Percentiles rank a stretch among this genome's conserved stretches.
Evolutionary conservation across 2,888 invertebrate species (phyloP).

Genomic region (Tachina fera): DNA sequence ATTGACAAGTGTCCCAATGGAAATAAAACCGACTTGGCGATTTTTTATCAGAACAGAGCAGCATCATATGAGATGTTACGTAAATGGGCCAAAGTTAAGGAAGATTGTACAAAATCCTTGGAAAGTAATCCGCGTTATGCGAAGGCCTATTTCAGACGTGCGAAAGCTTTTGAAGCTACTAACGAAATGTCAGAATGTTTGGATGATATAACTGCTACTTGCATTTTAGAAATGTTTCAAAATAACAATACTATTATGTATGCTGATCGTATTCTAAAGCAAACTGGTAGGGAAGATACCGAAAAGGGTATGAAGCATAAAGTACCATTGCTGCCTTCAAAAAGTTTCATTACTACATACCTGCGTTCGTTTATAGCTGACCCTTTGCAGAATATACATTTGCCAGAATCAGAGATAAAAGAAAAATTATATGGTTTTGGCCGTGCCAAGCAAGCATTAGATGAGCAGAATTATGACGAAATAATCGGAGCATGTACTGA

Average conservation of each 20-base stretch:
- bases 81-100: conserved; percentile 92
- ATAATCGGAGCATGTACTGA: conserved; percentile 91
- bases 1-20: conserved; percentile 93
- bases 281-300: conserved; percentile 87
- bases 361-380: conserved; percentile 94
- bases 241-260: conserved; percentile 91
- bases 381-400: conserved; percentile 87
- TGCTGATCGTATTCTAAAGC: conserved; percentile 94
- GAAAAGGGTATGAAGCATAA: conserved; percentile 88
- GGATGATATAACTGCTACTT: conserved; percentile 96
- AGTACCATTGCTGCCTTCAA: conserved; percentile 91
- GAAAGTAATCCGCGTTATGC: conserved; percentile 92
- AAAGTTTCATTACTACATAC: conserved; percentile 93
- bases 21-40: conserved; percentile 90
- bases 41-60: conserved; percentile 97
- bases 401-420: conserved; percentile 74
- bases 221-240: conserved; percentile 94
- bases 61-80: conserved; percentile 96
- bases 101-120: conserved; percentile 93
- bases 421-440: conserved; percentile 85
- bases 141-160: conserved; percentile 93
- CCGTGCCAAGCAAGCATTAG: conserved; percentile 88
- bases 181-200: conserved; percentile 91
- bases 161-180: conserved; percentile 91
- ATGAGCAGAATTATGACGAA: conserved; percentile 89